Evolutionary conservation across 2,113 vertebrate species (phyloP), one percentile per base, ranked within the genome.

Genomic region (Antigone vipio): DNA sequence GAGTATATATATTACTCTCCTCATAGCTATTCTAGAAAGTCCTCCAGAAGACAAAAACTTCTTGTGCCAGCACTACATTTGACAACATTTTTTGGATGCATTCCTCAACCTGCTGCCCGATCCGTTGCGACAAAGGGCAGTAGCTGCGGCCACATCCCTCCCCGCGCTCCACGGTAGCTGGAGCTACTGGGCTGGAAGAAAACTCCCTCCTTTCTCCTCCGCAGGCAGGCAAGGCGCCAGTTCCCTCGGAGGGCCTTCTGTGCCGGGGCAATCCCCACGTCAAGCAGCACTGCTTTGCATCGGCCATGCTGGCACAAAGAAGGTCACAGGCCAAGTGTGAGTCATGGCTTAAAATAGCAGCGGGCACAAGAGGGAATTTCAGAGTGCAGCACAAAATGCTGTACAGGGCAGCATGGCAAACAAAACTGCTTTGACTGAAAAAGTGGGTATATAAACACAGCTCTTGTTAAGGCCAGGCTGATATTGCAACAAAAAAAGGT

Each of bases 341-440:
- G 66, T 94, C 95, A 96, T 0, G 2, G 45, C 93, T 92, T 64
- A 88, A 92, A 96, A 96, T 90, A 97, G 96, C 93, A 89, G 77
- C 5, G 3, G 87, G 71, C 42, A 32, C 42, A 34, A n/a, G 58
- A 6, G 27, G 50, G 59, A 55, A 72, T 69, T 64, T 75, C 42
- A 45, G 55, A 16, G 76, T 71, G 85, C 76, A 7, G 86, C 85
- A 80, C 90, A 79, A 85, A 93, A 96, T 82, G 82, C 74, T 24
- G 3, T 63, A 27, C 52, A 21, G 86, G 92, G 83, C 83, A 62
- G 91, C 22, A 9, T 0, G 2, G 69, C 84, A 69, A 96, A 90
- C 77, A 87, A 42, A 89, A 56, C 5, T 0, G 1, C 72, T 56
- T 29, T 34, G 63, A n/a, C 67, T 86, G 88, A 45, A 77, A 84